A percentile compares a stretch with the other conserved stretches of the same genome.
Conservation (phyloP, 2,797 vertebrate genomes). For the Tapirus indicus region DNA sequence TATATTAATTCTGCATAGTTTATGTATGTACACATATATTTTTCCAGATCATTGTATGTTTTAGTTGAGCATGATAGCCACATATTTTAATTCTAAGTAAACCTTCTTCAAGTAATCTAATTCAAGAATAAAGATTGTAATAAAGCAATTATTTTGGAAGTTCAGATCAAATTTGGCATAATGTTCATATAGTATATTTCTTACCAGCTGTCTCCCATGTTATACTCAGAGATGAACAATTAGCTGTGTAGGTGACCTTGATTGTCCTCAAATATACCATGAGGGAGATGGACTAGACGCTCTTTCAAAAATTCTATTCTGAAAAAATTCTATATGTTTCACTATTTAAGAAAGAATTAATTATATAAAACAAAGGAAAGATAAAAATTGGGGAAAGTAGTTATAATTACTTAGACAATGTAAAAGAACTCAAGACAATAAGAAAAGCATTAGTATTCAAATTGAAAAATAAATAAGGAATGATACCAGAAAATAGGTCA, state of each 20-base stretch:
- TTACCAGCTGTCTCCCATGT: background rate
- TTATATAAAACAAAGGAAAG: background rate
- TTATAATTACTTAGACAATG: background rate
- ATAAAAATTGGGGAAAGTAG: background rate
- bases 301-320: constrained; percentile 22
- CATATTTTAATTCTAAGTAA: constrained; percentile 15
- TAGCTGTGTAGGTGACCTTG: background rate
- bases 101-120: background rate
- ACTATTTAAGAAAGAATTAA: background rate
- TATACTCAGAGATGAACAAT: background rate
- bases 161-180: background rate
- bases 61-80: background rate
- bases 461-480: background rate
- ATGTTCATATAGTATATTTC: background rate
- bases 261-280: background rate
- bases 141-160: background rate
- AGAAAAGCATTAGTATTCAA: background rate
- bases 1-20: background rate
- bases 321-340: background rate
- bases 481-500: background rate
- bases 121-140: background rate
- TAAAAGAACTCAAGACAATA: background rate
- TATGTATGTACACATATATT: background rate
- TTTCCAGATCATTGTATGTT: background rate
- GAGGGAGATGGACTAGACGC: background rate